Evolutionary conservation across 2,797 vertebrate species (phyloP).

Genomic region (Acanthurus leucopareius): DNA sequence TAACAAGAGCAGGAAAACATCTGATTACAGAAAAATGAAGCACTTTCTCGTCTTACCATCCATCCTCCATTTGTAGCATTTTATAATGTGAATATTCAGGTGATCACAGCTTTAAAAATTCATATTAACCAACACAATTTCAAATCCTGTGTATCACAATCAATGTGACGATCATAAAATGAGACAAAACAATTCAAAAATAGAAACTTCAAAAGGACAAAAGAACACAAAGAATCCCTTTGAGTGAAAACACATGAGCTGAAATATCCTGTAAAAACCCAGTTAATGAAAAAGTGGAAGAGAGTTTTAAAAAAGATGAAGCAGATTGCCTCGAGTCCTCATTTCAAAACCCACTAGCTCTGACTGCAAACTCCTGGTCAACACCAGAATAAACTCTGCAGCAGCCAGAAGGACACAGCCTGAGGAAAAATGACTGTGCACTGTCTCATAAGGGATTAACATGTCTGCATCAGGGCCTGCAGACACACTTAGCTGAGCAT

Average conservation of each 20-base stretch:
- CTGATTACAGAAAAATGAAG: no score
- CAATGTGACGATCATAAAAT: background rate
- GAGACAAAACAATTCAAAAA: background rate
- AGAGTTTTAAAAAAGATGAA: conserved; percentile 12
- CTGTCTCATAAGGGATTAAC: conserved; percentile 38
- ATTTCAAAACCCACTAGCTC: background rate
- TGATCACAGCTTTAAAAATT: background rate
- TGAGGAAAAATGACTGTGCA: conserved; percentile 18
- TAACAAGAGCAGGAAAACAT: no score
- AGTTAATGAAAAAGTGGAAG: background rate
- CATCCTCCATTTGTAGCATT: no score
- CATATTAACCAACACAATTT: background rate
- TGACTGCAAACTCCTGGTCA: conserved; percentile 19
- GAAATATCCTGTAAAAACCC: background rate
- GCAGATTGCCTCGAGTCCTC: background rate
- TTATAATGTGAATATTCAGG: no score
- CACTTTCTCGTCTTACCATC: no score
- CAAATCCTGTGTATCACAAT: background rate
- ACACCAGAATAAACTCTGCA: background rate
- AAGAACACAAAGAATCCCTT: background rate
- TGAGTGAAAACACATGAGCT: background rate
- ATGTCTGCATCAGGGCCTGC: conserved; percentile 19
- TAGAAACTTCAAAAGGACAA: background rate
- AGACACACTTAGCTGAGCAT: conserved; percentile 25
- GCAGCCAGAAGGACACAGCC: conserved; percentile 2